Conservation (phyloP, 2,113 vertebrate species). For the Acinonyx jubatus region DNA sequence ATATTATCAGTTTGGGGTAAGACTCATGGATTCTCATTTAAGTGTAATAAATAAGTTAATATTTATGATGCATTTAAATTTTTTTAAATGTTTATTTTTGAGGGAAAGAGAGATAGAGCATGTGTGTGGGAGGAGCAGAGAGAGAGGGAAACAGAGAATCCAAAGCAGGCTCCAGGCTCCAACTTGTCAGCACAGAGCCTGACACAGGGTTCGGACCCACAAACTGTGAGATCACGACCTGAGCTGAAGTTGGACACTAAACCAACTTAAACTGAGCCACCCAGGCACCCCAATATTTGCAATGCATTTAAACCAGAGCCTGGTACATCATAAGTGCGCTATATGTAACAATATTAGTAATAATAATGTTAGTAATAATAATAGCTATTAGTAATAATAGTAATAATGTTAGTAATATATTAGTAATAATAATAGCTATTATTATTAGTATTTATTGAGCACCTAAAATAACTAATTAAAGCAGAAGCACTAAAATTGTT, state of each 20-base stretch:
- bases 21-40: neutral
- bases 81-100: too few relatives aligned
- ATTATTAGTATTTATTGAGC: neutral
- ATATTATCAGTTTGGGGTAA: neutral
- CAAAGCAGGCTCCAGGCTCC: too few relatives aligned
- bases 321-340: neutral
- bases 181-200: too few relatives aligned
- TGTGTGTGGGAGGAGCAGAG: too few relatives aligned
- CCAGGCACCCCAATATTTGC: neutral
- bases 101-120: too few relatives aligned
- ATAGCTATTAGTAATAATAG: neutral
- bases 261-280: too few relatives aligned
- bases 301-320: neutral
- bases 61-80: neutral
- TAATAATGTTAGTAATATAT: neutral
- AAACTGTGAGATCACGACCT: too few relatives aligned
- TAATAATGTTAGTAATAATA: neutral
- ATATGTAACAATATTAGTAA: neutral
- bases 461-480: neutral
- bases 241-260: too few relatives aligned
- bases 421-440: neutral
- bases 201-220: too few relatives aligned
- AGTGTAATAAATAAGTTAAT: neutral
- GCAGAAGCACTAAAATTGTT: neutral
- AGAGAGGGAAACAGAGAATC: too few relatives aligned